Conservation (phyloP, 2,113 vertebrate species). For the Myiozetetes cayanensis region DNA sequence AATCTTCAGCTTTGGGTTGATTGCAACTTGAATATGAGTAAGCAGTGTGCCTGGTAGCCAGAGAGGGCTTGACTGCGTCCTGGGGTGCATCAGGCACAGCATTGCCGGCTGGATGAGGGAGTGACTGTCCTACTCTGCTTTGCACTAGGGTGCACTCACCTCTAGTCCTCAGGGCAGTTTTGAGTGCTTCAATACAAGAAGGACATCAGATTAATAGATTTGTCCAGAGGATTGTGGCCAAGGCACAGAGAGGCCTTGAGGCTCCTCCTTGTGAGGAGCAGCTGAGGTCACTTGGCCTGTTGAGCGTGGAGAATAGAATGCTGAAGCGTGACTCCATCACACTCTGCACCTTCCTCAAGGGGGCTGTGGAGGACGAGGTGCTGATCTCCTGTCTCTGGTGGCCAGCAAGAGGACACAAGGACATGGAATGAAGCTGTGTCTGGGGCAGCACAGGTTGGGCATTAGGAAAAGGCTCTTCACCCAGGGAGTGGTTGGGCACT, state of each 20-base stretch:
- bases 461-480: neutral
- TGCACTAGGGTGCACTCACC: neutral
- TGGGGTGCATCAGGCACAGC: neutral
- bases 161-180: neutral
- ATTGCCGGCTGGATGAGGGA: rapidly evolving
- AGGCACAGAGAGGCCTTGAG: rapidly evolving
- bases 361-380: rapidly evolving
- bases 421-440: neutral
- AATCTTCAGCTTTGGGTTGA: neutral
- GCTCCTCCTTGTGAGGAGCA: neutral
- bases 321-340: neutral
- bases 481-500: neutral
- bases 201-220: neutral
- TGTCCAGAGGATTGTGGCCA: neutral
- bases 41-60: neutral
- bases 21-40: neutral
- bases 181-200: neutral
- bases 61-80: neutral
- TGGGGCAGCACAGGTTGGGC: neutral
- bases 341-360: neutral
- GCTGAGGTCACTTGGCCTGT: neutral
- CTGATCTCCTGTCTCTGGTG: neutral
- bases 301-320: neutral
- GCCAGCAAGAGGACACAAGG: rapidly evolving
- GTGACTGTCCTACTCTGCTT: too few species aligned